Base-by-base conservation (phyloP, 1,140 invertebrate species). In the Bombus picipes region DNA sequence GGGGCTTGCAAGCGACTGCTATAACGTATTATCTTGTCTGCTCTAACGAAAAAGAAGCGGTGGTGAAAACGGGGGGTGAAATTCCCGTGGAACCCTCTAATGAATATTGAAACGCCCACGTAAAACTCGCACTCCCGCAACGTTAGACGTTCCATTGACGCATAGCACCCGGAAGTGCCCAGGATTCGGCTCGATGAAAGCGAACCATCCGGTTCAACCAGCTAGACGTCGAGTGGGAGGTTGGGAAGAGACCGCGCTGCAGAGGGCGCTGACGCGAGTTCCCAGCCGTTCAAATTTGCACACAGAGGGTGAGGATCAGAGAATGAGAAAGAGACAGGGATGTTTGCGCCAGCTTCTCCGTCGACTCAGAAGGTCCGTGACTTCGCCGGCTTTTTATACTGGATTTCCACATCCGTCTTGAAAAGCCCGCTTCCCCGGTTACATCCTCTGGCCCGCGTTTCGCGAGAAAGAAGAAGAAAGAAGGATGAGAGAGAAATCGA, bases 261-360 rank as follows among this genome's bases (percentile, higher is more conserved):
- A 72, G 83, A 77, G 83, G 74, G 83, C 83, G 76, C 66, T 80
- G 84, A 71, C 77, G 34, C 78, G 83, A 76, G 77, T 81, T 88
- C 85, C 76, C 87, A 72, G 37, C 80, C 78, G 91, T 93, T 92
- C 92, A 92, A 93, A 92, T 93, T 93, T 93, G 85, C 91, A 91
- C 89, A 92, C 88, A 65, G 71, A 81, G 80, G 86, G 85, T 76
- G 88, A 84, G 90, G 59, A 79, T 4, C 15, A 57, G 77, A 65
- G 78, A 73, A n/a, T 28, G 74, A 43, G 68, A 81, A 57, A 47
- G 79, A 79, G 81, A 74, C 80, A 79, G 84, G 37, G 65, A 86
- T 87, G 73, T 86, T 87, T 90, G 73, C 84, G 28, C 22, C 59
- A 66, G 82, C 73, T 43, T 47, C 62, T 74, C n/a, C 71, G 53